A percentile compares a stretch with the other conserved stretches of the same genome.
phyloP scores from a whole-genome alignment of 2,888 invertebrate genomes.

The Emmelina monodactyla region DNA sequence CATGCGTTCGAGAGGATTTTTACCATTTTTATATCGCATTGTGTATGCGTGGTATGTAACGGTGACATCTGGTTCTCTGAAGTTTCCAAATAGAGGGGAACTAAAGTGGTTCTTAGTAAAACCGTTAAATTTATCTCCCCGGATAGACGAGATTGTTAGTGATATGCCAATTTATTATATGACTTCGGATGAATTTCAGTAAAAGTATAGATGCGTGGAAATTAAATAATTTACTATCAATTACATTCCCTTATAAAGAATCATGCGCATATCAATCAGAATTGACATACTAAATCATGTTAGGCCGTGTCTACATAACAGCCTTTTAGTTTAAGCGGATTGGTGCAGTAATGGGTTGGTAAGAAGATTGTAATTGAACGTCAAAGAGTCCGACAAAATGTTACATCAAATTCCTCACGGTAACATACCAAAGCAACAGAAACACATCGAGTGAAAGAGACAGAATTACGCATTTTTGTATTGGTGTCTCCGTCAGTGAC shows the following conservation, averaged over 20 bases:
- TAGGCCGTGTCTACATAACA: slow-evolving; percentile 47
- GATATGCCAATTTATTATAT: too few relatives aligned
- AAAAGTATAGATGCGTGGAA: too few relatives aligned
- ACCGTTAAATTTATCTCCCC: slow-evolving; percentile 12
- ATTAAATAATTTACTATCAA: too few relatives aligned
- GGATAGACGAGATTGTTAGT: too few relatives aligned
- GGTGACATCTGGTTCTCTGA: slow-evolving; percentile 48
- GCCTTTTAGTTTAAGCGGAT: slow-evolving; percentile 50
- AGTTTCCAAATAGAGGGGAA: slow-evolving; percentile 47
- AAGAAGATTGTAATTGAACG: slow-evolving; percentile 53
- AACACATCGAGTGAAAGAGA: too few relatives aligned
- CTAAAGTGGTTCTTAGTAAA: slow-evolving; percentile 25
- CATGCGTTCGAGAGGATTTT: not conserved
- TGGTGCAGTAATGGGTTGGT: slow-evolving; percentile 29
- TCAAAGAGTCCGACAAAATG: slow-evolving; percentile 35
- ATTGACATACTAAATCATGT: slow-evolving; percentile 10
- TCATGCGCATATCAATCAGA: not conserved
- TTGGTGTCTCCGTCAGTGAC: not conserved
- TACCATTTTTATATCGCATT: slow-evolving; percentile 37
- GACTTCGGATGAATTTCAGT: too few relatives aligned
- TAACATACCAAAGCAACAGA: too few relatives aligned
- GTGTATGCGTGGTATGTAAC: slow-evolving; percentile 44
- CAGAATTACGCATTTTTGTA: too few relatives aligned
- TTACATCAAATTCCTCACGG: too few relatives aligned
- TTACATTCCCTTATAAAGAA: too few relatives aligned